Base-by-base conservation (phyloP, 1,140 invertebrate species). In the Holcopasites calliopsidis region DNA sequence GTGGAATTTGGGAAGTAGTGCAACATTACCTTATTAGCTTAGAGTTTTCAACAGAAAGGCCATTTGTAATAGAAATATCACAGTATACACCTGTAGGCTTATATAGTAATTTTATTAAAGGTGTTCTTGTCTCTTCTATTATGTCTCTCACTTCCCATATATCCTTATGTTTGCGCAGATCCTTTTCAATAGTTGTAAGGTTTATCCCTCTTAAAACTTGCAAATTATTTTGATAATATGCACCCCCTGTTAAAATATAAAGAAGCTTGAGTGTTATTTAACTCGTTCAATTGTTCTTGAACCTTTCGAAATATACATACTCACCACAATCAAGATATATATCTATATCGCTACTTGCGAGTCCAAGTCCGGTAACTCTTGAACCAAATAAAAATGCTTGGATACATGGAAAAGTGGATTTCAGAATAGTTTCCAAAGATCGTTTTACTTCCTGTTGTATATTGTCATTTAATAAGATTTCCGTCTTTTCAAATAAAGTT, bases 41-140 rank as follows among this genome's bases (percentile, higher is more conserved):
- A 3, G 92, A 92, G 82, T 93, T 93, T 82, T 93, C 91, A 16
- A 92, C 90, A 71, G 91, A 90, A 13, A 94, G 87, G 1, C 92
- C 89, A 86, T 93, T 91, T 47, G 86, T 89, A 68, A 93, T 92
- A 5, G 92, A 93, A 35, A 94, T 79, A 88, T 94, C 93, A 80
- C 93, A 93, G 21, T 92, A 81, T 5, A 93, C 57, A 8, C 88
- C 74, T 21, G 89, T 90, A 38, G 49, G 68, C 26, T 72, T 85
- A 79, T 93, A 92, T 54, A 81, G 76, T 40, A 93, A 85, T 85
- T 91, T 93, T 31, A 94, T 90, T 65, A 94, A 93, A 5, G 93
- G 93, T 7, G 92, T 92, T 62, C 93, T 76, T 44, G 44, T 28
- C 0, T 10, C 23, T n/a, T 26, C 1, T 28, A 83, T 31, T 52